A percentile compares a stretch with the other conserved stretches of the same genome.
phyloP scores from a whole-genome alignment of 2,113 vertebrate species.

The Scomber japonicus region DNA sequence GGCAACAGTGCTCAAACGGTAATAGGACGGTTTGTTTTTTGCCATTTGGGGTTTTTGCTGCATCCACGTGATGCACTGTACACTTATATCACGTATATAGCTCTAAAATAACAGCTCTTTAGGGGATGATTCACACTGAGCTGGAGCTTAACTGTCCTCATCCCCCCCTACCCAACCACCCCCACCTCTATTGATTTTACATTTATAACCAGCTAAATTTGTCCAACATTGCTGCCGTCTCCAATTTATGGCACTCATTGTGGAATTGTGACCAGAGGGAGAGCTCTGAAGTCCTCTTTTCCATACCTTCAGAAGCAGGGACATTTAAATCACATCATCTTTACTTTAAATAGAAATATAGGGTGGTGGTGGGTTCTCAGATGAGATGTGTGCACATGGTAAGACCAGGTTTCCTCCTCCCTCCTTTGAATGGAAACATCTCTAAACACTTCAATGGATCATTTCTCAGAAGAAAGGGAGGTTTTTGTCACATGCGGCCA shows the following conservation, averaged over 20 bases:
- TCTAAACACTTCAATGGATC: constrained; percentile 1
- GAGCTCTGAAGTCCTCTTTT: constrained; percentile 4
- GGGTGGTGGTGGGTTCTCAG: neutral
- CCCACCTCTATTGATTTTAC: constrained; percentile 36
- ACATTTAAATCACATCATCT: constrained; percentile 3
- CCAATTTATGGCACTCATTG: constrained; percentile 17
- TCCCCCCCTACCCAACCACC: neutral
- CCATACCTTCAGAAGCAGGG: neutral
- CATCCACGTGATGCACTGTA: constrained; percentile 19
- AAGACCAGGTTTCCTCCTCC: neutral
- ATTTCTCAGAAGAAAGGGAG: constrained; percentile 7
- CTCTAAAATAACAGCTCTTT: constrained; percentile 51
- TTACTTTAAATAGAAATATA: constrained; percentile 9
- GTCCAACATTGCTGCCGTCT: constrained; percentile 9
- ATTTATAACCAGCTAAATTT: constrained; percentile 17
- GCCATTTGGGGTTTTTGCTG: constrained; percentile 18
- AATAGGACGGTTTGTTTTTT: constrained; percentile 12
- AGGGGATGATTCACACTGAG: constrained; percentile 39
- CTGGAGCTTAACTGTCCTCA: constrained; percentile 16
- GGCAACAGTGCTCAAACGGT: neutral
- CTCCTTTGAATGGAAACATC: neutral
- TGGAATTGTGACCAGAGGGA: constrained; percentile 7
- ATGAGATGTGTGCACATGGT: neutral
- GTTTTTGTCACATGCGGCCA: constrained; percentile 44
- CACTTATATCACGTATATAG: constrained; percentile 16